Evolutionary conservation across 2,888 invertebrate genomes (phyloP).

Genomic region (Cremastinae sp.): DNA sequence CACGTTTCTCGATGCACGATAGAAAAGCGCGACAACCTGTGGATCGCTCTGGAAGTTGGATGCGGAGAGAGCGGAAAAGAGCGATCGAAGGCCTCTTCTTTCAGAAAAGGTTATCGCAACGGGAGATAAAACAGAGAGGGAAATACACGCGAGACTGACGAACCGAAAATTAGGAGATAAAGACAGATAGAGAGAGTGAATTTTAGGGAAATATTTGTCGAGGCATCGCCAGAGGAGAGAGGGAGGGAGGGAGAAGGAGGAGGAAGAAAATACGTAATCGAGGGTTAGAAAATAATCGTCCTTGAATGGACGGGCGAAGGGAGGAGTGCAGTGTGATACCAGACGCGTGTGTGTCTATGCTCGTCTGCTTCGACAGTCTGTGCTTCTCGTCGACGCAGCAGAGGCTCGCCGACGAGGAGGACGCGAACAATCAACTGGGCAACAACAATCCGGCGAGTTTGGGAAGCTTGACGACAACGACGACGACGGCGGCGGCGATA

Average conservation of each 20-base stretch:
- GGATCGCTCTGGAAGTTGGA: not conserved
- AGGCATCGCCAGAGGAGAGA: too few relatives aligned
- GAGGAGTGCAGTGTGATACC: slow-evolving; percentile 76
- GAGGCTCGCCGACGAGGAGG: slow-evolving; percentile 90
- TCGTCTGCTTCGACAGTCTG: slow-evolving; percentile 94
- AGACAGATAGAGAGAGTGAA: too few relatives aligned
- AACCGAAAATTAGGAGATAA: not conserved
- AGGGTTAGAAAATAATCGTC: slow-evolving; percentile 30
- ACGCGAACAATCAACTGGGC: slow-evolving; percentile 82
- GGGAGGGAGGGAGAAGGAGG: not conserved
- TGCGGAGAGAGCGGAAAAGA: not conserved
- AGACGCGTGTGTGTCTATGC: slow-evolving; percentile 88
- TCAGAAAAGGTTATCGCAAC: too few relatives aligned
- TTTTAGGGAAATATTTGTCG: too few relatives aligned
- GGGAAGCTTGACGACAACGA: slow-evolving; percentile 32
- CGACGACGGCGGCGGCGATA: slow-evolving; percentile 73
- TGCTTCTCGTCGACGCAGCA: slow-evolving; percentile 92
- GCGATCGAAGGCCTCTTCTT: too few relatives aligned
- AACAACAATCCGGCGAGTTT: slow-evolving; percentile 51
- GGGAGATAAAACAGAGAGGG: too few relatives aligned
- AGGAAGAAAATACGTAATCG: not conserved
- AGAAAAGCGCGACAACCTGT: slow-evolving; percentile 6
- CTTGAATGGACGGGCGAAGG: slow-evolving; percentile 76
- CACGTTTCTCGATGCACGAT: slow-evolving; percentile 7
- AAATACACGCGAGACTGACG: not conserved